These are phyloP conservation scores for Cassiopea andromeda DNA, from an alignment of 30 jellyfish, hydroid and myxozoan species.

Conservation along the genomic window DNA sequence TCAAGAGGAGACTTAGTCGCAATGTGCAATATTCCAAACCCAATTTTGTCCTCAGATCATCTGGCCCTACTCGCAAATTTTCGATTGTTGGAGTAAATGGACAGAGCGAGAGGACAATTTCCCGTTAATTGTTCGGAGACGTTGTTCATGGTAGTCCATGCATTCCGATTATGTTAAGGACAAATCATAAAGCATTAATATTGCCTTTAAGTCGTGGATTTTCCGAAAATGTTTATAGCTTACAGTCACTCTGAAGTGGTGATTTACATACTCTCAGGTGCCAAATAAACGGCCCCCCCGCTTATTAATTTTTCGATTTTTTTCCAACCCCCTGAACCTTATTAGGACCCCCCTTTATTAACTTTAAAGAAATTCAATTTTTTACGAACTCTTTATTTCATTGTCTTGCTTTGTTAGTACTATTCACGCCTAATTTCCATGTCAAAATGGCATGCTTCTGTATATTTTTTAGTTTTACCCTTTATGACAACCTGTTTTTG, in stretches of 20 bases:
- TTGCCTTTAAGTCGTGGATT: background rate
- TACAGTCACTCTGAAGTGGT: background rate
- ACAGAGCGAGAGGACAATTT: background rate
- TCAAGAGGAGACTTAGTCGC: constrained; percentile 36
- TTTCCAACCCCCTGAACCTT: no score
- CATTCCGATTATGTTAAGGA: background rate
- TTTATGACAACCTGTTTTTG: no score
- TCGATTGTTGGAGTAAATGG: constrained; percentile 15
- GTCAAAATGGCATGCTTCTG: no score
- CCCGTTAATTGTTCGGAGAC: background rate
- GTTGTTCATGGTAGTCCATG: background rate
- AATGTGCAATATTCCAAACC: constrained; percentile 80
- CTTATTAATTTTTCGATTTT: no score
- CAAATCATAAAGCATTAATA: background rate
- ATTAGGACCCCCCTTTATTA: no score
- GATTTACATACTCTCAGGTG: background rate
- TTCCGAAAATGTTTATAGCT: background rate
- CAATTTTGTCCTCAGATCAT: constrained; percentile 89
- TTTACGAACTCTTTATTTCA: no score
- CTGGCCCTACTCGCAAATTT: constrained; percentile 81
- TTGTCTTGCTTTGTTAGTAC: no score
- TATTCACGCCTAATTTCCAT: no score
- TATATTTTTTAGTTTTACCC: no score
- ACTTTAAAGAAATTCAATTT: no score
- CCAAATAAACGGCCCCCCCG: no score